Base-by-base conservation (phyloP, 2,888 invertebrate species). In the Amphipyra berbera region DNA sequence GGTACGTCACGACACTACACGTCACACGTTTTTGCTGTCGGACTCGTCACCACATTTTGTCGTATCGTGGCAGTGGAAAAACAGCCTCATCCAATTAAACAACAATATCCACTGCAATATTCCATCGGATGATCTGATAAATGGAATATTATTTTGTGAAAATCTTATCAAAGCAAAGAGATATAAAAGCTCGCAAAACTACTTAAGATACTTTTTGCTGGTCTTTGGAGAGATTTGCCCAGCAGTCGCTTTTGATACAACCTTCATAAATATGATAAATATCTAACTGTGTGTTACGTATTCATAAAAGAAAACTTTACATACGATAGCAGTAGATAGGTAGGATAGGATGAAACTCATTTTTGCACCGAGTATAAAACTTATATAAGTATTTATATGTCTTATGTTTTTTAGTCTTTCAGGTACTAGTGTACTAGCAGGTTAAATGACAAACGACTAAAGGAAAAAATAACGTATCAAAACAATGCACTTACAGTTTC, bases 181-280 rank as follows among this genome's bases (percentile, higher is more conserved):
- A 76, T 57, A 73, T 50, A 55, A 71, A 70, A 74, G 76, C 77
- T 77, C 70, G 53, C 65, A 59, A 72, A 82, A 79, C 76, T 80
- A 76, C 78, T 85, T 78, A 73, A 61, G 68, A 66, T 70, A 68
- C 70, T 79, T 72, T 80, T 77, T 68, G 63, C 60, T 71, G 55
- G 61, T 68, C 66, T 68, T 65, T 62, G 59, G 58, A 73, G 61
- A 76, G 78, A 79, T 77, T 79, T 75, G 60, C 61, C 53, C 50
- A 64, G 50, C 49, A 79, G 66, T 72, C 70, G 67, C 72, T 65
- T 79, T 69, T 75, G 75, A 73, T 75, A 73, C 61, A 60, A 77
- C 73, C 68, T 79, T 80, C 69, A 79, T 79, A 79, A 79, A 79
- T 79, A 79, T 79, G 78, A 77, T 75, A 77, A 79, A 79, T 75